Evolutionary conservation across 2,113 vertebrate genomes (phyloP), one percentile per base, ranked within the genome.

Genomic region (Ochotona princeps): DNA sequence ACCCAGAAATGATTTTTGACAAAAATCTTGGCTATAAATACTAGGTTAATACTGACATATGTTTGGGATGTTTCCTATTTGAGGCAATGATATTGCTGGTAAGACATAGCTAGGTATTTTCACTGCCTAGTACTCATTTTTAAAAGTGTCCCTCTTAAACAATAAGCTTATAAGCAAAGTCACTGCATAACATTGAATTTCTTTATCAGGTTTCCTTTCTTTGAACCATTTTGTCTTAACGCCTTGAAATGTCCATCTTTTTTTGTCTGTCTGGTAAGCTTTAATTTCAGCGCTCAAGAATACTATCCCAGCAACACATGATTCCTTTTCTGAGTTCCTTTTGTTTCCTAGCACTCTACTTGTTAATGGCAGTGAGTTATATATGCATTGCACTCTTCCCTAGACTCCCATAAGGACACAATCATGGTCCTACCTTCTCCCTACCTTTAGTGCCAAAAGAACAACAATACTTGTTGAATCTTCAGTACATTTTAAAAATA

Each of bases 1-100:
- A 95, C 28, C 20, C 73, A 88, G 49, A 83, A 87, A 44, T 83
- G 12, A 84, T 30, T 93, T 83, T 79, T 87, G 79, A 93, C 66
- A 93, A 69, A 90, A 54, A 88, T 66, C 15, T 60, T 51, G 13
- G n/a, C 25, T 87, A 13, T 66, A 83, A 60, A 30, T 25, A 90
- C 20, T 66, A 90, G 44, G 54, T 70, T 90, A 78, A 83, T 93
- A 35, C 73, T 74, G 49, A 91, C 72, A 44, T 44, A 44, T 44
- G 38, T 44, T 44, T 44, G 6, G 38, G 38, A 13, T 93, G 72
- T 54, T 72, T 88, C 60, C 79, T 84, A 51, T 84, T 74, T 67
- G 26, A 60, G n/a, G 49, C 61, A 32, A 88, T 60, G 32, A 75
- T 54, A 72, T 35, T 61, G 30, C 30, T 79, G 57, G 73, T 67